Evolutionary conservation across 2,888 invertebrate genomes (phyloP), one percentile per base, ranked within the genome.

Genomic region (Aethes cnicana): DNA sequence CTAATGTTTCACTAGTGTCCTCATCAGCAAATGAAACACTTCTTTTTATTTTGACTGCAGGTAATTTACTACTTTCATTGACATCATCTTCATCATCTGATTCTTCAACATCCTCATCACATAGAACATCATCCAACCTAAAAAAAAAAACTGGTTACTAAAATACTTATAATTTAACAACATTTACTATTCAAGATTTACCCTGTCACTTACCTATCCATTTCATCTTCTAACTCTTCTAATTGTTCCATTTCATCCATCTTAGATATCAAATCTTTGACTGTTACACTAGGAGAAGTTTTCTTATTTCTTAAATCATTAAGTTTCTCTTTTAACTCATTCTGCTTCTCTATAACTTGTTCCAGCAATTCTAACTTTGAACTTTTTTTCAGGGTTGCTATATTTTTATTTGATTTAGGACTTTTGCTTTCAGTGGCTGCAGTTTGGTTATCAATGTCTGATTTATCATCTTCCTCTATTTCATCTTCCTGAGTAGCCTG

Each of bases 201-300:
- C n/a, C n/a, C n/a, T n/a, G 41, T 6, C 46, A 79, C 47, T 62
- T 83, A 90, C 81, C 91, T 88, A 54, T 91, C 81, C 63, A 92
- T 81, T 71, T 91, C 90, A 80, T 93, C 93, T 74, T 92, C 90
- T 43, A 91, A 63, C 47, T 85, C 85, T 55, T 89, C 90, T 39
- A 87, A 69, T 61, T 78, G 70, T 63, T 92, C 92, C 54, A 92
- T 74, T 68, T 91, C 89, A 73, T 92, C 91, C 32, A 92, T 65
- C 55, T 81, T 80, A 14, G 77, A 68, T 65, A 91, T 72, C 18
- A 92, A 58, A 58, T 91, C 90, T 37, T 76, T 68, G 62, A 89
- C 79, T 55, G 69, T 77, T 64, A 76, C 72, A 60, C 64, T 74
- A 42, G 63, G 55, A 47, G 18, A 54, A 53, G 59, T 74, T n/a